Evolutionary conservation across 2,113 vertebrate species (phyloP), one percentile per base, ranked within the genome.

Genomic region (Coreoperca whiteheadi): DNA sequence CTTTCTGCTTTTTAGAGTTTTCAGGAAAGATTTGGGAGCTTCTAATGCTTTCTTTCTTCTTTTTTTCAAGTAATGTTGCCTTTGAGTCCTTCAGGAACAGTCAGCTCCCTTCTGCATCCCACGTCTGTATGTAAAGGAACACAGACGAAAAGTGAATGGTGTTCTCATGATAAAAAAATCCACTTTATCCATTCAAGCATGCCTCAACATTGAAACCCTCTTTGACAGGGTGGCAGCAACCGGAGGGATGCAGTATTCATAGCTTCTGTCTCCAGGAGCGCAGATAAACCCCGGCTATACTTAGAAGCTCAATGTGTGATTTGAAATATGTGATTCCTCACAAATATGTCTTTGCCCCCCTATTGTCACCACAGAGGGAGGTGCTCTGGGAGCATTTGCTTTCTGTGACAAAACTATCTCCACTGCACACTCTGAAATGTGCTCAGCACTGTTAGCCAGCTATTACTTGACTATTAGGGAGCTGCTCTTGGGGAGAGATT

Each of bases 241-340:
- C 66, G 66, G 66, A 87, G 77, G 67, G 88, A 94, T 94, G 90
- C 90, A 94, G 91, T 94, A 94, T 94, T 94, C 88, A 93, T 94
- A 81, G 57, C 73, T 82, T 79, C 87, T 89, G 82, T 93, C 92
- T 93, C 90, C 67, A 84, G 89, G 85, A 90, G 89, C 39, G 39
- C 84, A 84, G 87, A 92, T 92, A 89, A 93, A 92, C 79, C 78
- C 8, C 32, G 39, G 82, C 90, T 94, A 93, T 92, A 93, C 92
- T 93, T 91, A 90, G 92, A 93, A 86, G 82, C 87, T 79, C 57
- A 82, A 88, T 74, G 91, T 82, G 89, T 80, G 87, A 94, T 91
- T 88, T 90, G 70, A 89, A 90, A 88, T 85, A 81, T 90, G 84
- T 74, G 88, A 88, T 85, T 88, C 78, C 51, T 87, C 75, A 86